Conservation (phyloP, 2,797 vertebrate species). For the Microchirus variegatus region DNA sequence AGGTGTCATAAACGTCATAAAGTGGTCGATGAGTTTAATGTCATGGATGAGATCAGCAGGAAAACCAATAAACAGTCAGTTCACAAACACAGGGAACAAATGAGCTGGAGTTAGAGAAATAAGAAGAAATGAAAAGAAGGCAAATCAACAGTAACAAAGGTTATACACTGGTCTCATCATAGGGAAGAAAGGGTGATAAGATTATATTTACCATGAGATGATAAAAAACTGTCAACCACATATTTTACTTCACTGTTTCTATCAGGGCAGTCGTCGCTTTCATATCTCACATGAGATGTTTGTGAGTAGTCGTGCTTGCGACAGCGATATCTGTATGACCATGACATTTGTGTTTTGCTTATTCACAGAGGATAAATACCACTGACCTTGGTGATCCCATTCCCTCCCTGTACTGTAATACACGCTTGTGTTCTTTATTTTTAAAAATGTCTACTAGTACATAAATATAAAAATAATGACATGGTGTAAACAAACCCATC, state of each 20-base stretch:
- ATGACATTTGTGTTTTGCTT: background rate
- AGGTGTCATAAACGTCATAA: background rate
- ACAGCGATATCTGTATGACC: background rate
- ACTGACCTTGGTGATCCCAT: background rate
- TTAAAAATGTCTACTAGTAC: too few species aligned
- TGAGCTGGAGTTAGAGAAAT: background rate
- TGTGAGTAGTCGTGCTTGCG: too few species aligned
- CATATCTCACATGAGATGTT: background rate
- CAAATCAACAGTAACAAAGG: background rate
- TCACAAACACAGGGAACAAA: background rate
- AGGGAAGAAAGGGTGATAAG: background rate
- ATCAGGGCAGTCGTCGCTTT: too few species aligned
- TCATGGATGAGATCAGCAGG: conserved; percentile 11
- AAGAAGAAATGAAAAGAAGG: background rate
- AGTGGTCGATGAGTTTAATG: conserved; percentile 1
- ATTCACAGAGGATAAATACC: background rate
- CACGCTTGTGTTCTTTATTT: background rate
- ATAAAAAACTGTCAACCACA: background rate
- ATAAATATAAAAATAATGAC: too few species aligned
- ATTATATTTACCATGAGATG: background rate
- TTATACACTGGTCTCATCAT: too few species aligned
- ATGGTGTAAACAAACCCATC: too few species aligned
- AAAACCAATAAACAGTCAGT: background rate
- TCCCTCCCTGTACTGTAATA: too few species aligned
- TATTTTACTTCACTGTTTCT: background rate